Evolutionary conservation across 2,888 invertebrate genomes (phyloP).

Genomic region (Xestia ashworthii): DNA sequence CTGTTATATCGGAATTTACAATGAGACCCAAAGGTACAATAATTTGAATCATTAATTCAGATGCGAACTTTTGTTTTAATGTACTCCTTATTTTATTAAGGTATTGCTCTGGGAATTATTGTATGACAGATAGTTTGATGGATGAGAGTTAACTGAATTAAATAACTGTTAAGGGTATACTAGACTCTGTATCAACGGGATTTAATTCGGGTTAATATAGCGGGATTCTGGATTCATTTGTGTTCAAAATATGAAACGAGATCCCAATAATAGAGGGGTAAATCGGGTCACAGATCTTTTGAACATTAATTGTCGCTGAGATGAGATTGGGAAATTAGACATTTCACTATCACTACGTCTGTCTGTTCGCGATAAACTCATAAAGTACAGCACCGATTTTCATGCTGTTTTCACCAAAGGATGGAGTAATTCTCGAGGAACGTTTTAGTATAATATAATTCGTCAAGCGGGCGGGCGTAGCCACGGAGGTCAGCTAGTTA

Average conservation of each 20-base stretch:
- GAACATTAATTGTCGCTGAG: not conserved
- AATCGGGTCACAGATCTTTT: not conserved
- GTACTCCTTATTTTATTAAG: slow-evolving; percentile 63
- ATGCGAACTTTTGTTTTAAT: slow-evolving; percentile 67
- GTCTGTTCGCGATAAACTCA: too few species aligned
- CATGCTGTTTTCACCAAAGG: too few species aligned
- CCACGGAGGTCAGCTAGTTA: not conserved
- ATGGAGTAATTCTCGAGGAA: too few species aligned
- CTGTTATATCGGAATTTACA: slow-evolving; percentile 67
- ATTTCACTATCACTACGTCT: not conserved
- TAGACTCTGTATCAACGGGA: slow-evolving; percentile 11
- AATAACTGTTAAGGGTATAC: slow-evolving; percentile 33
- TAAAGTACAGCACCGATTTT: too few species aligned
- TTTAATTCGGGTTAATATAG: slow-evolving; percentile 13
- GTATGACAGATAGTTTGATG: slow-evolving; percentile 58
- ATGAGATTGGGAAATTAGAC: not conserved
- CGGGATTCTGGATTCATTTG: not conserved
- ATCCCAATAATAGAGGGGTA: not conserved
- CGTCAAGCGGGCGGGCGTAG: too few species aligned
- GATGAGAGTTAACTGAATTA: slow-evolving; percentile 58
- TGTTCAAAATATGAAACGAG: not conserved
- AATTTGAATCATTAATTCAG: slow-evolving; percentile 69
- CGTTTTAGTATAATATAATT: too few species aligned
- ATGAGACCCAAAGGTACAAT: slow-evolving; percentile 69
- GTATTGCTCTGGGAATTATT: slow-evolving; percentile 46